Conservation (phyloP, 2,113 vertebrate genomes). For the Colaptes auratus region DNA sequence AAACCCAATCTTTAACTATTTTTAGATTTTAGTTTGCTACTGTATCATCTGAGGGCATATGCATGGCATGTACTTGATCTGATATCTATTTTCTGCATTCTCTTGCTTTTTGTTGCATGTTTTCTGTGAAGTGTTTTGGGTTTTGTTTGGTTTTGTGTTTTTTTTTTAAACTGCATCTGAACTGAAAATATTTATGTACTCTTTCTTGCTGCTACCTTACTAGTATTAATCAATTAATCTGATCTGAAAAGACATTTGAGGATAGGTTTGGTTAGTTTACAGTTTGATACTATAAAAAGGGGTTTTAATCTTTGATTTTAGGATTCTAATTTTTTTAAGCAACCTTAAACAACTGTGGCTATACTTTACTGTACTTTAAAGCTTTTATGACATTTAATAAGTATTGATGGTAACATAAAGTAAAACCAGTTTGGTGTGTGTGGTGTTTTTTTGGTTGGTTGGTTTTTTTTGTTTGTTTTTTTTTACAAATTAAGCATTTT, state of each 20-base stretch:
- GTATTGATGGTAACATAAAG: background rate
- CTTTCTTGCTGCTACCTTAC: background rate
- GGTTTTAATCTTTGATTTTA: background rate
- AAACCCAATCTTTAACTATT: background rate
- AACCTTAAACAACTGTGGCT: background rate
- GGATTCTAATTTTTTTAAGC: background rate
- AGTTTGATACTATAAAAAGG: background rate
- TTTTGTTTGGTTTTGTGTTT: background rate
- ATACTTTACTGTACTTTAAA: background rate
- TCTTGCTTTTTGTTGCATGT: background rate
- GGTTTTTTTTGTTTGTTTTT: background rate
- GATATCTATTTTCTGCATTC: background rate
- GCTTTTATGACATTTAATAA: background rate
- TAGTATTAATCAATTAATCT: background rate
- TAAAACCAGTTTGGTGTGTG: background rate
- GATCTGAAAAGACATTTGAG: background rate
- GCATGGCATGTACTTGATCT: background rate
- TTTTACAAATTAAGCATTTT: background rate
- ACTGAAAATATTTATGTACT: background rate
- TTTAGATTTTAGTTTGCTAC: background rate
- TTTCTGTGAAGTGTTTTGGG: background rate
- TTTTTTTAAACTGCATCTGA: background rate
- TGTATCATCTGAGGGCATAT: background rate
- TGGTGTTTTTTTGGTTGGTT: too few relatives aligned
- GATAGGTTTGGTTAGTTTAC: background rate